Evolutionary conservation across 1,140 invertebrate genomes (phyloP).

Genomic region (Oncopeltus fasciatus): DNA sequence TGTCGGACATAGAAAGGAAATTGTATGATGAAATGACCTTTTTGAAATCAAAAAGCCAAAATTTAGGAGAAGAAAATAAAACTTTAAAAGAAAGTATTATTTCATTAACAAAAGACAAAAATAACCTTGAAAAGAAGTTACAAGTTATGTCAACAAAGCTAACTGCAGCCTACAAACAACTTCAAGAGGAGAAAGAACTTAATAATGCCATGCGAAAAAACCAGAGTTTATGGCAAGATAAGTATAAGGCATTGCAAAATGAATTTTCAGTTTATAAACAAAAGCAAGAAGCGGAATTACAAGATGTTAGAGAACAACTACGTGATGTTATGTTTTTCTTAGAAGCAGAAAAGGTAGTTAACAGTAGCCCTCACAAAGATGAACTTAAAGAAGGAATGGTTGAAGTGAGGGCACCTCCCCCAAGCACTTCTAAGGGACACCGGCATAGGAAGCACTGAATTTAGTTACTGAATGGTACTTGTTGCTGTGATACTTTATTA

Average conservation of each 20-base stretch:
- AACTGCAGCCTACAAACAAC: constrained; percentile 40
- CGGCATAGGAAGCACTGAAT: background rate
- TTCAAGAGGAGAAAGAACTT: constrained; percentile 64
- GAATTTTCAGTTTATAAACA: constrained; percentile 39
- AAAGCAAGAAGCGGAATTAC: constrained; percentile 51
- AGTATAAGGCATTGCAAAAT: constrained; percentile 47
- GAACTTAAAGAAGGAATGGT: constrained; percentile 58
- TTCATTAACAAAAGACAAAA: constrained; percentile 20
- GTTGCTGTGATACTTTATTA: no score
- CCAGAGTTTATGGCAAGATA: constrained; percentile 59
- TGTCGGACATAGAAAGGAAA: constrained; percentile 43
- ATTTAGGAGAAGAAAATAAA: constrained; percentile 28
- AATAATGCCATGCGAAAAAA: constrained; percentile 59
- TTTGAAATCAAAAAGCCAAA: constrained; percentile 37
- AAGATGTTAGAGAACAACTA: constrained; percentile 78
- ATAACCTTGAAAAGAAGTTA: constrained; percentile 21
- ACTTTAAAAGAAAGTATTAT: constrained; percentile 28
- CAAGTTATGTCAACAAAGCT: constrained; percentile 38
- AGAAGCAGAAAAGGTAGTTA: constrained; percentile 56
- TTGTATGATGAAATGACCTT: constrained; percentile 35
- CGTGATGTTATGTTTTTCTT: constrained; percentile 93
- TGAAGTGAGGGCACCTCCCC: constrained; percentile 33
- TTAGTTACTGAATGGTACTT: no score
- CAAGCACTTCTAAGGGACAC: background rate
- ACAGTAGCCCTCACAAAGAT: constrained; percentile 35